Evolutionary conservation across 2,113 vertebrate species (phyloP).

Genomic region (Phalacrocorax carbo): DNA sequence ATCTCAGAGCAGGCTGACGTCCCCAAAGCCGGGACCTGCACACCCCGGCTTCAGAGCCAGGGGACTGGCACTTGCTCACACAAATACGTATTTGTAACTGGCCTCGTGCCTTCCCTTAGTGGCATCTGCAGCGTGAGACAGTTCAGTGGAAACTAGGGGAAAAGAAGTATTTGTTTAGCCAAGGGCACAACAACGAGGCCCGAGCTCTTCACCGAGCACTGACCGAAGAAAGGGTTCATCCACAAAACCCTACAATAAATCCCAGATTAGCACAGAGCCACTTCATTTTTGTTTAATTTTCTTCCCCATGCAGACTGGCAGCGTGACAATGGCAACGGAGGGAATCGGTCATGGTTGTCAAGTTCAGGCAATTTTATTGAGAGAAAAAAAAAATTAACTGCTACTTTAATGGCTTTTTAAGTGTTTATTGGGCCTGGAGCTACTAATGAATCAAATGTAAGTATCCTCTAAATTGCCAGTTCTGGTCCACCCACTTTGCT

Average conservation of each 20-base stretch:
- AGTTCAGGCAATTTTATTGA: constrained; percentile 24
- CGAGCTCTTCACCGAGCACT: not conserved
- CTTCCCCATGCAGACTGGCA: not conserved
- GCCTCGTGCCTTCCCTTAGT: not conserved
- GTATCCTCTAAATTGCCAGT: not conserved
- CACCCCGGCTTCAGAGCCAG: not conserved
- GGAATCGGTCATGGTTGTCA: constrained; percentile 43
- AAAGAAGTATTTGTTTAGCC: not conserved
- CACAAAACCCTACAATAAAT: not conserved
- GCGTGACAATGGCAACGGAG: not conserved
- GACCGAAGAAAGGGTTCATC: not conserved
- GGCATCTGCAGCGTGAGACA: not conserved
- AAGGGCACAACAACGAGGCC: rapidly evolving
- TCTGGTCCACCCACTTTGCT: constrained; percentile 16
- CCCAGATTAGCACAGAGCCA: not conserved
- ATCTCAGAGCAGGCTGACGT: not conserved
- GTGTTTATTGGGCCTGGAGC: constrained; percentile 39
- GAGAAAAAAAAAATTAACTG: not conserved
- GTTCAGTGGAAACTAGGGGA: not conserved
- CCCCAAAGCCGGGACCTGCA: not conserved
- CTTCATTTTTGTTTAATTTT: not conserved
- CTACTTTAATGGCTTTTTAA: constrained; percentile 37
- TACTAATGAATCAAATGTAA: constrained; percentile 43
- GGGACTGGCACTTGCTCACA: not conserved
- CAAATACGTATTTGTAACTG: rapidly evolving